A percentile compares a stretch with the other conserved stretches of the same genome.
Conservation (phyloP, 2,888 invertebrate genomes). For the Geophilus truncorum region DNA sequence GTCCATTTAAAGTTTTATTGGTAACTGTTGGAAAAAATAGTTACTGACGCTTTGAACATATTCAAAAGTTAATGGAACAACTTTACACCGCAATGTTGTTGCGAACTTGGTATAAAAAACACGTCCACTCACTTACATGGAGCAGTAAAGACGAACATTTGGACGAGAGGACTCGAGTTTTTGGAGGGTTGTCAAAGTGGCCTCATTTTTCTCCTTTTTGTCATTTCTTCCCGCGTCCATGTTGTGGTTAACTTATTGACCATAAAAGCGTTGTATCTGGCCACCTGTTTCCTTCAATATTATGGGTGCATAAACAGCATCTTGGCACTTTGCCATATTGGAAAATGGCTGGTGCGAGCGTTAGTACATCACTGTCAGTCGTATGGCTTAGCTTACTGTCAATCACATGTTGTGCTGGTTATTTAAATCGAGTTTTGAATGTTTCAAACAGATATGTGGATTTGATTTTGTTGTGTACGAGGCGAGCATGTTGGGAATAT, state of each 20-base stretch:
- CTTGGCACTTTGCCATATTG: conserved; percentile 9
- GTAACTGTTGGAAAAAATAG: background rate
- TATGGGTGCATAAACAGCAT: conserved; percentile 27
- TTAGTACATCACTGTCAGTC: conserved; percentile 8
- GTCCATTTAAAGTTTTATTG: conserved; percentile 11
- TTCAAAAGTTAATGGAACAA: background rate
- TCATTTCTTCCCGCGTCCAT: background rate
- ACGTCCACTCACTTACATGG: background rate
- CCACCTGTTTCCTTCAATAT: conserved; percentile 15
- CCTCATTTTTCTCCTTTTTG: conserved; percentile 1
- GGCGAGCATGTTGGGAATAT: background rate
- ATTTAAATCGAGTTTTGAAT: background rate
- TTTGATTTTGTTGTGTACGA: background rate
- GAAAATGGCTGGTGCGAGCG: background rate
- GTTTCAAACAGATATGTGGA: background rate
- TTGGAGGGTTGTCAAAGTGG: background rate
- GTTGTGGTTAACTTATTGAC: conserved; percentile 22
- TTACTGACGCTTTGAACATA: background rate
- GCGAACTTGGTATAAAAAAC: background rate
- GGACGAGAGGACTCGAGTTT: background rate
- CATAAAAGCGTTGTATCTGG: conserved; percentile 21
- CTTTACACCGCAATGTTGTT: background rate
- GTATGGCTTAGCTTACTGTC: background rate
- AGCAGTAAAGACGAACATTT: background rate
- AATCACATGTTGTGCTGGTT: background rate